Base-by-base conservation (phyloP, 2,113 vertebrate genomes). In the Sigmodon hispidus region DNA sequence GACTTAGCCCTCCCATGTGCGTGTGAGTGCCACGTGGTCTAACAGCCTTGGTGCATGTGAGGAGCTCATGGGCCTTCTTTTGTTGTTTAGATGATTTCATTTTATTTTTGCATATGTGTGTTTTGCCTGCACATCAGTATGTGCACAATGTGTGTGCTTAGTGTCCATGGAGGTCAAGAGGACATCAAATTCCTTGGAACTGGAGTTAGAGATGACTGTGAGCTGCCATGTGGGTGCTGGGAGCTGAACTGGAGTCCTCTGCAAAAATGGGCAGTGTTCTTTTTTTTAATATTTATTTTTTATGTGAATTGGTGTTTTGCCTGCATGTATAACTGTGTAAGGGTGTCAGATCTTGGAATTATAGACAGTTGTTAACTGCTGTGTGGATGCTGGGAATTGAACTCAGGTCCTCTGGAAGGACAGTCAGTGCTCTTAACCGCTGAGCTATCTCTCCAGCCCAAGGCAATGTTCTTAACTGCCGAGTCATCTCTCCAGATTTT, bases 361-460 rank as follows among this genome's bases (percentile, higher is more conserved):
- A 26, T 36, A 40, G 52, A 40, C 40, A 55, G 80, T 9, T 59
- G 13, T 61, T 55, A 83, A n/a, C n/a, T 7, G 9, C 80, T 24
- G 24, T 29, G 55, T 8, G n/a, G 15, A 10, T 59, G 11, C 11
- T 4, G 3, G 0, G n/a, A 43, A n/a, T 22, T 4, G 13, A 43
- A 29, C 36, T 57, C 52, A 13, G 26, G 36, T 24, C 24, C n/a
- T 81, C 52, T 5, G 24, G 36, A 59, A 83, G 40, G 24, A n/a
- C 55, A 43, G 79, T 55, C 36, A 29, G 22, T 22, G 7, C 22
- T 40, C 52, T 59, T 59, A 40, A 26, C 36, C 79, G 40, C 79
- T 1, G 36, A 81, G 8, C 79, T 52, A 6, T 8, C 22, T 40
- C 79, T 40, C 36, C 36, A 81, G 79, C 12, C 36, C 77, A 26